Base-by-base conservation (phyloP, 1,140 invertebrate genomes). In the Bombus terrestris region DNA sequence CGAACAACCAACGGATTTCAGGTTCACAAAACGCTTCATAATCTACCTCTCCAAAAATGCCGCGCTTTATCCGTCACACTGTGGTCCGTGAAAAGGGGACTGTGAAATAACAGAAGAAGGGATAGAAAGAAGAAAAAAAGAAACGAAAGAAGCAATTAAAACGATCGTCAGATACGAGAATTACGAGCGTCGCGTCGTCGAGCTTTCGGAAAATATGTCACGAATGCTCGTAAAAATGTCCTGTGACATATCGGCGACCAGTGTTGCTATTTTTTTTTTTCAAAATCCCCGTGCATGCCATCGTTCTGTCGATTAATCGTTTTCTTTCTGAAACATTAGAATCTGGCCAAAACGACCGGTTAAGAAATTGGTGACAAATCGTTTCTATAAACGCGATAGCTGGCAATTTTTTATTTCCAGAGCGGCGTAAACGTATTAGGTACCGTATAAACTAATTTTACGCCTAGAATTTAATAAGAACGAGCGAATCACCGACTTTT, bases 141-240 rank as follows among this genome's bases (percentile, higher is more conserved):
- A 25, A 43, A 10, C 12, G 53, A 37, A 37, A 37, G 13, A 39
- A 15, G 74, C 35, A 59, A 59, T 66, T 66, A 25, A 39, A 53
- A 39, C 66, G 25, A 71, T 37, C 25, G 32, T 25, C 25, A 3
- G 9, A 41, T 18, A 35, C 35, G 43, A 37, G 43, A 81, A 57
- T 69, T 71, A 39, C 79, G 64, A 39, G 57, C 73, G 8, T 53
- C 2, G 68, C 47, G 9, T 53, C 2, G 68, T 35, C 39, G 39
- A n/a, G 18, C 32, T 77, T 85, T 82, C n/a, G 57, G 18, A 73
- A 68, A 73, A 86, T 77, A 47, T 37, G 74, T 77, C 41, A 41
- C 59, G 32, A 9, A 28, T 22, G 64, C 18, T 47, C 62, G 73
- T 78, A 83, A 83, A 75, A 57, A 53, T 53, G 18, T 71, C 74